A percentile compares a stretch with the other conserved stretches of the same genome.
Conservation (phyloP, 1,140 invertebrate genomes). For the Nylanderia fulva region DNA sequence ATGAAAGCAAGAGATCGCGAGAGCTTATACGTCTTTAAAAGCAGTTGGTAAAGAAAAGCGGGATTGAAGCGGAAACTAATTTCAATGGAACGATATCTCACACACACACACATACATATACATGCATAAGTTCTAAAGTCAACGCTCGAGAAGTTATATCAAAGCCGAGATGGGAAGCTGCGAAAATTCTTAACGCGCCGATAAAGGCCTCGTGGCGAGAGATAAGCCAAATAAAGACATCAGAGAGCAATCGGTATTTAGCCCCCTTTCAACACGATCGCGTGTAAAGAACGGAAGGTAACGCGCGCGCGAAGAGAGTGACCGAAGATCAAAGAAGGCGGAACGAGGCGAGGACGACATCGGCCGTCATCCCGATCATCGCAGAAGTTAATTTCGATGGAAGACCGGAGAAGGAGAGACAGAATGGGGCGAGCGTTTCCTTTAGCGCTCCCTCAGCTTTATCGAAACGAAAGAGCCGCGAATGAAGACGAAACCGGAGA, state of each 20-base stretch:
- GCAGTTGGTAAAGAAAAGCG: neutral
- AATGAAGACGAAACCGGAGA: slow-evolving; percentile 41
- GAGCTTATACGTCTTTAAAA: neutral
- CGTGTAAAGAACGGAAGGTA: slow-evolving; percentile 47
- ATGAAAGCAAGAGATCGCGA: neutral
- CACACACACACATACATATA: too few relatives aligned
- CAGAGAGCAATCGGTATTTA: slow-evolving; percentile 50
- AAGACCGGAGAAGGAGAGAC: neutral
- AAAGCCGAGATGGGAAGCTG: neutral
- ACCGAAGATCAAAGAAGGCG: slow-evolving; percentile 42
- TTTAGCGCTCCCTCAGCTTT: too few relatives aligned
- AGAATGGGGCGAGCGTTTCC: too few relatives aligned
- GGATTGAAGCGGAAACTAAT: slow-evolving; percentile 11
- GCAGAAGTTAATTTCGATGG: slow-evolving; percentile 56
- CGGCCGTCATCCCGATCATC: slow-evolving; percentile 45
- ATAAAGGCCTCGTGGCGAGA: slow-evolving; percentile 17
- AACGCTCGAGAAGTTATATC: neutral
- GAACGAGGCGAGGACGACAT: slow-evolving; percentile 18
- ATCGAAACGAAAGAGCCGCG: slow-evolving; percentile 29
- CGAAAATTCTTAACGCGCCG: slow-evolving; percentile 15
- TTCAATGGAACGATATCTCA: slow-evolving; percentile 21
- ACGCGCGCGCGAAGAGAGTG: slow-evolving; percentile 17
- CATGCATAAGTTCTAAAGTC: too few relatives aligned
- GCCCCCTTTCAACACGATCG: slow-evolving; percentile 46
- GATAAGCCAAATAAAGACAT: slow-evolving; percentile 37